Conservation (phyloP, 1,140 invertebrate species). For the Brachionus paranguensis region DNA sequence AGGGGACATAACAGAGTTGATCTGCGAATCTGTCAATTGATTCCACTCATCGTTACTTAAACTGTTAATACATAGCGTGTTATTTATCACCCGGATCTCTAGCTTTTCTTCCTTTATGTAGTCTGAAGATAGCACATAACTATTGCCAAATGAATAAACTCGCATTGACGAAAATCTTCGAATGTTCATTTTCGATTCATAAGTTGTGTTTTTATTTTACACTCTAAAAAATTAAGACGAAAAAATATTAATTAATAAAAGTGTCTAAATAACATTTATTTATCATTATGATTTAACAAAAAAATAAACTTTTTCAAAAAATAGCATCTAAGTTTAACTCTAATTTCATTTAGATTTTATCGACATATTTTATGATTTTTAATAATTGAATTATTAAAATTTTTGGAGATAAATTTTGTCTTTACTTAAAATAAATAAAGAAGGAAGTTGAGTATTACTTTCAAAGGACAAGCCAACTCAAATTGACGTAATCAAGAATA, state of each 20-base stretch:
- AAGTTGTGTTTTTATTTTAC: not conserved
- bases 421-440: too few relatives aligned
- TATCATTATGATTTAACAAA: not conserved
- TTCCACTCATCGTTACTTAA: constrained; percentile 10
- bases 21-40: not conserved
- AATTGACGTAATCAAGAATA: not conserved
- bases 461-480: not conserved
- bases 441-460: too few relatives aligned
- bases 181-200: not conserved
- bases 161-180: not conserved
- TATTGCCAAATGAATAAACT: constrained; percentile 15
- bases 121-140: not conserved
- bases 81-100: not conserved
- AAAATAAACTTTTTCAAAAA: not conserved
- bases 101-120: constrained; percentile 26
- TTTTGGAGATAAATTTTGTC: too few relatives aligned
- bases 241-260: not conserved
- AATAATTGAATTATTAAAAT: too few relatives aligned
- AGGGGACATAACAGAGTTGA: not conserved
- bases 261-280: not conserved
- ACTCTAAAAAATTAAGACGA: not conserved
- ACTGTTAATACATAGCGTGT: not conserved
- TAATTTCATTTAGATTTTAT: not conserved
- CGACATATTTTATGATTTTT: too few relatives aligned
- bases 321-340: not conserved